phyloP scores from a whole-genome alignment of 2,888 invertebrate genomes.

The Autographa gamma region DNA sequence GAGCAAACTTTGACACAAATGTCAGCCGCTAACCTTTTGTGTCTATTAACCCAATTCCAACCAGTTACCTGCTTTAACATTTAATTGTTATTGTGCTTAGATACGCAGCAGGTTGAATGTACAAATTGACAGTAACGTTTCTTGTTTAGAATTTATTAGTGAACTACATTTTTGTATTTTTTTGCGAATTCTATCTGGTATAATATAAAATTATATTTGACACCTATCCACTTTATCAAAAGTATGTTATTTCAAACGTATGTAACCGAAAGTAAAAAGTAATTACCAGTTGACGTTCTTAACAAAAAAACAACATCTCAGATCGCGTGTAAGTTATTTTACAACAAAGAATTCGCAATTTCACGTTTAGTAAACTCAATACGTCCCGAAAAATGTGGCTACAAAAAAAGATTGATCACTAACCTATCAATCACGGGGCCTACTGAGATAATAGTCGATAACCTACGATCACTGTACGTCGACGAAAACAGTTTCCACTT shows the following conservation, averaged over 20 bases:
- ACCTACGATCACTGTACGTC: conserved; percentile 12
- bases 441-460: conserved; percentile 11
- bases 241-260: neutral
- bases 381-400: neutral
- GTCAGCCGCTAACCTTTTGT: conserved; percentile 57
- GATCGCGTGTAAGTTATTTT: neutral
- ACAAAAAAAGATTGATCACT: conserved; percentile 9
- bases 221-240: no score
- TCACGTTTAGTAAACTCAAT: conserved; percentile 6
- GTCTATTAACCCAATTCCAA: conserved; percentile 55
- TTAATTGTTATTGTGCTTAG: conserved; percentile 39
- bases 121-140: neutral
- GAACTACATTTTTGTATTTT: neutral
- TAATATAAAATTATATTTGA: no score
- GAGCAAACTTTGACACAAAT: conserved; percentile 43
- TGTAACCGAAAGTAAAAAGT: neutral
- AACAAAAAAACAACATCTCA: neutral
- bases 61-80: conserved; percentile 33
- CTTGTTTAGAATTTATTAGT: neutral
- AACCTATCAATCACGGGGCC: conserved; percentile 12
- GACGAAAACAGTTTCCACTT: conserved; percentile 26
- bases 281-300: neutral
- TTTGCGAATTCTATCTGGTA: no score
- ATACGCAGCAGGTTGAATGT: conserved; percentile 13
- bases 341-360: conserved; percentile 8